Base-by-base conservation (phyloP, 2,797 vertebrate genomes). In the Bradypodion pumilum region DNA sequence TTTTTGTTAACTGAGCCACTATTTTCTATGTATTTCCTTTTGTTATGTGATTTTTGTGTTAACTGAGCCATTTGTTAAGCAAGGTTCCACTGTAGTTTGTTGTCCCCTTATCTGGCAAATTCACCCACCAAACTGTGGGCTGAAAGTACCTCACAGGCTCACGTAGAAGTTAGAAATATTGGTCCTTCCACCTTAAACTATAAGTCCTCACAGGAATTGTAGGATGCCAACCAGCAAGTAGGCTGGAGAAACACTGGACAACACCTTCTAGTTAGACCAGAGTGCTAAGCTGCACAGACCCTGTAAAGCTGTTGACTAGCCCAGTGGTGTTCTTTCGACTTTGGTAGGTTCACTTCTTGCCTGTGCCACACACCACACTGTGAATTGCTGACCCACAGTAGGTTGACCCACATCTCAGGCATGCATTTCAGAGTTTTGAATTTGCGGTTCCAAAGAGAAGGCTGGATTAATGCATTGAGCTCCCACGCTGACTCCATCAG, bases 401-500 rank as follows among this genome's bases (percentile, higher is more conserved):
- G 52, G 42, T 25, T 75, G 79, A 37, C 66, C 65, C 40, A 35
- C 75, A 52, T 81, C 79, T 92, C 76, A 88, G 35, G 78, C 76
- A 60, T 77, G 52, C 91, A 75, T 91, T 89, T 75, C 74, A 91
- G 87, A 73, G 87, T 84, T 78, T 84, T 93, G 89, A 96, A 95
- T 91, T 90, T 72, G 66, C 76, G 75, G 93, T 95, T 93, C 89
- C 87, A 91, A 32, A 90, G 81, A 92, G 85, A 89, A 92, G 87
- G 85, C 87, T 91, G 91, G 91, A 93, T 95, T 91, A 94, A 88
- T 52, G 81, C 90, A 91, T 74, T 0, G 52, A 92, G 93, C 89
- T 94, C 91, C 91, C 94, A 93, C 77, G 89, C 91, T 93, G 95
- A 93, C 89, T 95, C 86, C 85, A 84, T 92, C 92, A 94, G 92